Evolutionary conservation across 2,113 vertebrate genomes (phyloP), one percentile per base, ranked within the genome.

Genomic region (Colius striatus): DNA sequence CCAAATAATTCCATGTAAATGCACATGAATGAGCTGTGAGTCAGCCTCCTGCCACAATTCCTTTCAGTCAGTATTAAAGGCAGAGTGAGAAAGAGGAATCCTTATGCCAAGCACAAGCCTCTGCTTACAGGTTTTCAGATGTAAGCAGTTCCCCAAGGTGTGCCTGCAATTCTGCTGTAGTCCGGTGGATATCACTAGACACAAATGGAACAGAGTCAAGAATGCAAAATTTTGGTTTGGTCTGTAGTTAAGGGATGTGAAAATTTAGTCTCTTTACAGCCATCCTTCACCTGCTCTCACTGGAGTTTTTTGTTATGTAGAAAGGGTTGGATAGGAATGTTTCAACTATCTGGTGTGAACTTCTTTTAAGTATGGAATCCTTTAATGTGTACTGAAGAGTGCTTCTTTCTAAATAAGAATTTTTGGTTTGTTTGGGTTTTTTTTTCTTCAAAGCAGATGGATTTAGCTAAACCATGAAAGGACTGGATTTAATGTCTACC

Each of bases 261-360:
- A 82, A 70, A 54, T 13, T 34, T n/a, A 4, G 75, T 87, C 34
- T 65, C 53, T 82, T 80, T 81, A 73, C 72, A 90, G 34, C 21
- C 20, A 19, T 61, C 61, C 16, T 54, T 90, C 68, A 21, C 9
- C 90, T 92, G 68, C 72, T 90, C 60, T 90, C 51, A 27, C 3
- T 11, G 58, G 87, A 86, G 60, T 41, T 90, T 94, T 92, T 90
- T 92, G 76, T 90, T 88, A 86, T 36, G 51, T 60, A 80, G 82
- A 48, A 86, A 60, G 38, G 7, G 20, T 58, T 62, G 51, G 67
- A 74, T 47, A 86, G 77, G 79, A 70, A 48, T 6, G 30, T 66
- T 76, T 81, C 0, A 0, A 30, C 13, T 84, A 47, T 77, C 84
- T 1, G 0, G 34, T 60, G 75, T 66, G 68, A 83, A 80, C 19